Evolutionary conservation across 2,113 vertebrate species (phyloP), one percentile per base, ranked within the genome.

Genomic region (Abramis brama): DNA sequence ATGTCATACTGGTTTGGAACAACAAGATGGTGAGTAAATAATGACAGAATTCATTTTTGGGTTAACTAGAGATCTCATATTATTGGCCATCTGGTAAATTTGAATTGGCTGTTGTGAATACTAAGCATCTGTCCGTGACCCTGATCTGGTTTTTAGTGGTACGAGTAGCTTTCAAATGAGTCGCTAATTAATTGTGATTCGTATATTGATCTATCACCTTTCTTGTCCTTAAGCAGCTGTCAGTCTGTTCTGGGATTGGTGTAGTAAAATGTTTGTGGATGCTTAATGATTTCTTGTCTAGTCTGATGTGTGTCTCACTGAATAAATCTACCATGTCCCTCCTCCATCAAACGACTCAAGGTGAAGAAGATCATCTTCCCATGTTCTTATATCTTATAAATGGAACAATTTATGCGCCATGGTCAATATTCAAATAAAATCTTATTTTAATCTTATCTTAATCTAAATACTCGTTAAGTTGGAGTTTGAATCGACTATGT

Each of bases 261-360:
- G 47, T n/a, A 57, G 50, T 19, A 73, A 70, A 47, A 79, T 45
- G 79, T 52, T 82, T 70, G 30, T 66, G 60, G 79, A 66, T 62
- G 30, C 60, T 43, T 62, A 60, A 64, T 36, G 19, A 59, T 79
- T 79, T 79, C 23, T 45, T 45, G 55, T 79, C 55, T 60, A 12
- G 55, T 60, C 33, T 80, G 36, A 25, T 64, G n/a, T 45, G 23
- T 64, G 59, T 27, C 15, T 64, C 36, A 80, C 8, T 64, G 6
- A 64, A 64, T 25, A 13, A 62, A 62, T 80, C 59, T 23, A 27
- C 78, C 6, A 59, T 15, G 30, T 59, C 33, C 76, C 4, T 39
- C 55, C 21, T 60, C 55, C 21, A 79, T 79, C 30, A 60, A 60
- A 43, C 3, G 23, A 79, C 7, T 21, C 11, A 62, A 60, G 55